A percentile compares a stretch with the other conserved stretches of the same genome.
phyloP scores from a whole-genome alignment of 2,113 vertebrate species.

The Bubo bubo region DNA sequence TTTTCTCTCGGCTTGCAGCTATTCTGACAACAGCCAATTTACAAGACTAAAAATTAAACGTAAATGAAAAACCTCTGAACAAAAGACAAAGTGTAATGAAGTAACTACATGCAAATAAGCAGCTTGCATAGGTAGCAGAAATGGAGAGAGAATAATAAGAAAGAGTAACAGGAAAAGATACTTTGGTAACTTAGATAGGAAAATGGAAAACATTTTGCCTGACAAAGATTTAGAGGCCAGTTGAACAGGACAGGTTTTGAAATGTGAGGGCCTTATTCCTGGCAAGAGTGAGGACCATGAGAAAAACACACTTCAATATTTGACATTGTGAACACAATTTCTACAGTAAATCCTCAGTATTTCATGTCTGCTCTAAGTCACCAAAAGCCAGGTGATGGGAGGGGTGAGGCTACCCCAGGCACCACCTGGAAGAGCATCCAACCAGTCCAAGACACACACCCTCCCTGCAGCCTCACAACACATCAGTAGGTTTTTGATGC shows the following conservation, averaged over 20 bases:
- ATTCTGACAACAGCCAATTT: not conserved
- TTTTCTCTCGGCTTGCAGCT: not conserved
- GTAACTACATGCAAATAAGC: not conserved
- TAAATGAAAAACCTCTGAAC: not conserved
- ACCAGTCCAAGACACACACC: not conserved
- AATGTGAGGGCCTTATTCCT: not conserved
- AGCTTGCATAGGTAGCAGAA: not conserved
- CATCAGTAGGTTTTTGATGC: not conserved
- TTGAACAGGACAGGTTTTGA: not conserved
- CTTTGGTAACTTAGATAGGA: not conserved
- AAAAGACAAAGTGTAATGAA: not conserved
- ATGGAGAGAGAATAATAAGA: not conserved
- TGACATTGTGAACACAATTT: not conserved
- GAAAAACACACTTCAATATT: not conserved
- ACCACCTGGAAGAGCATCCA: accelerated
- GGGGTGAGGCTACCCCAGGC: not conserved
- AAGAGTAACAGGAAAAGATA: not conserved
- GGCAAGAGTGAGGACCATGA: not conserved
- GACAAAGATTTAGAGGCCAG: not conserved
- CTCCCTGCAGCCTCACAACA: not conserved
- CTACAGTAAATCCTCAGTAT: not conserved
- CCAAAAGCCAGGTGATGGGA: not conserved
- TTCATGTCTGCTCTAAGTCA: not conserved
- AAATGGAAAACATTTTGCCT: not conserved
- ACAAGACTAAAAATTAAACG: not conserved